phyloP scores from a whole-genome alignment of 1,140 invertebrate genomes.

The Apocrypta bakeri region DNA sequence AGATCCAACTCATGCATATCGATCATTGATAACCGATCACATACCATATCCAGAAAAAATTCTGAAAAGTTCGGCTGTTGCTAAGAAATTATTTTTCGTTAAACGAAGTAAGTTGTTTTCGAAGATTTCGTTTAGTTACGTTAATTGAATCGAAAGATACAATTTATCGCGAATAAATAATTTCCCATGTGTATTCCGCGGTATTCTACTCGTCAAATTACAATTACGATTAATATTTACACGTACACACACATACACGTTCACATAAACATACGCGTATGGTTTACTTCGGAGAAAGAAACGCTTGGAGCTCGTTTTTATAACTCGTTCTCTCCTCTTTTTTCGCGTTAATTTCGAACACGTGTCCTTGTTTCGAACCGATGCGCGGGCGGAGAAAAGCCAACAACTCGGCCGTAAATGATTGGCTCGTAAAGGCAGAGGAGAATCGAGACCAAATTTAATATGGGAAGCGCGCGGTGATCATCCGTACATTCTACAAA shows the following conservation, averaged over 20 bases:
- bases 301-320: conserved; percentile 11
- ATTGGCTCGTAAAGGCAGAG: conserved; percentile 37
- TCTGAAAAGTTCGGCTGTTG: no score
- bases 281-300: conserved; percentile 12
- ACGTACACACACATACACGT: no score
- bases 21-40: conserved; percentile 4
- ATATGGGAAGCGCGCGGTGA: conserved; percentile 37
- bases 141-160: background rate
- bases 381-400: background rate
- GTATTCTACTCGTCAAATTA: no score
- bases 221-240: no score
- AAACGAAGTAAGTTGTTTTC: background rate
- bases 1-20: background rate
- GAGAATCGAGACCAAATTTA: conserved; percentile 38
- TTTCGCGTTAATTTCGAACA: conserved; percentile 40
- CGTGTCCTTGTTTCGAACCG: conserved; percentile 30
- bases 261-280: background rate
- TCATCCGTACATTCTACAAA: conserved; percentile 42
- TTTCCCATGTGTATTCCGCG: no score
- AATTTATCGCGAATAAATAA: conserved; percentile 21
- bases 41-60: no score
- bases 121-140: background rate
- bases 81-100: no score
- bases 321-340: background rate
- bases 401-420: conserved; percentile 31